Evolutionary conservation across 2,797 vertebrate genomes (phyloP), one percentile per base, ranked within the genome.

Genomic region (Myotis findleyi): DNA sequence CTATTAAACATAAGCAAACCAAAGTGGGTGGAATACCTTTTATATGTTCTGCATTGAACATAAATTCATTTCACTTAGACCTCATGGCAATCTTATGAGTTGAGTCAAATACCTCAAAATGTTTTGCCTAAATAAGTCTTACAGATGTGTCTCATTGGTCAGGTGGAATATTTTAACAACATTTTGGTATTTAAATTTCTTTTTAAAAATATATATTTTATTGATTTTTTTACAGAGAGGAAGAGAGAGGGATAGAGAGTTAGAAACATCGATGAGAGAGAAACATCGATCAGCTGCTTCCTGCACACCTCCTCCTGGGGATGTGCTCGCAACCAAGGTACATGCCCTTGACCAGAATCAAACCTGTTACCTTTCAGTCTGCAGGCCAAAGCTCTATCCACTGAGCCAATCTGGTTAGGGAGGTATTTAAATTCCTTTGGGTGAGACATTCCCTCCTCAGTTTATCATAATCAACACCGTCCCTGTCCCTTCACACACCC

Each of bases 1-100:
- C 7, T 87, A 44, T 66, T 72, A 87, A 89, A 92, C 30, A 49
- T 59, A 87, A 94, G 57, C 8, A 93, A 93, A 79, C 12, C 53
- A 51, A 92, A 87, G 76, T 62, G 38, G 3, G 9, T 95, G 13
- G 10, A 41, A 25, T 69, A 36, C 12, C 12, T 73, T 38, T 79
- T 87, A 66, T 33, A 69, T 41, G 2, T 23, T 51, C 44, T n/a
- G n/a, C 11, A 20, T 80, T 41, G n/a, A 66, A 27, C 0, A 64
- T 59, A 80, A 73, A 93, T 73, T n/a, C 4, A 64, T 82, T 91
- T 79, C 53, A 75, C 13, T 68, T 68, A 81, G 21, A 4, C 5
- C 3, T 71, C 51, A 33, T 25, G 72, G 20, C 3, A 80, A 33
- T 76, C 8, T 93, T 71, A 62, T 0, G 2, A 87, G 7, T 36